These are phyloP conservation scores for Notocelia uddmanniana DNA, from an alignment of 2,888 invertebrate genomes.

Conservation along the genomic window DNA sequence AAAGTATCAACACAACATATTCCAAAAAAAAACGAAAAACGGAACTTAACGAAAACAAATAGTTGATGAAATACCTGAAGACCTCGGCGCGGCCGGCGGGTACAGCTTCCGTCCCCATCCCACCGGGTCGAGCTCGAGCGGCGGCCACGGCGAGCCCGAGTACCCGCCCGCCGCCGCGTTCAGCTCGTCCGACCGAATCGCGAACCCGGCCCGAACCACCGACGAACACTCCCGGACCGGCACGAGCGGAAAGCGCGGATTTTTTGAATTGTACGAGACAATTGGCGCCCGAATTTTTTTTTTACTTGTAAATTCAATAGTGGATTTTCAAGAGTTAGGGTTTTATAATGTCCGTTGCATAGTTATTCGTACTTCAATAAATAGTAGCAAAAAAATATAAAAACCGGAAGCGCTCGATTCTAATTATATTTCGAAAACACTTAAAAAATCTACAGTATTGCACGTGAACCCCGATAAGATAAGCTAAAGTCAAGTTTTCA, in stretches of 20 bases:
- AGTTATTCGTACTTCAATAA: constrained; percentile 6
- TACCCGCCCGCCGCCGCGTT: constrained; percentile 90
- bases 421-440: constrained; percentile 14
- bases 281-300: neutral
- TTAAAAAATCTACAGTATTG: constrained; percentile 20
- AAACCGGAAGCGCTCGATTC: neutral
- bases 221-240: constrained; percentile 68
- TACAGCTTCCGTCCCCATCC: constrained; percentile 93
- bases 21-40: too few relatives aligned
- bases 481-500: constrained; percentile 44
- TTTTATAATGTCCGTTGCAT: constrained; percentile 40
- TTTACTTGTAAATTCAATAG: neutral
- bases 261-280: constrained; percentile 11
- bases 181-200: constrained; percentile 92
- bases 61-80: constrained; percentile 74
- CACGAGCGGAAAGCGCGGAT: constrained; percentile 57
- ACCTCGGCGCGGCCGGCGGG: constrained; percentile 89
- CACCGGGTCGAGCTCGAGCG: constrained; percentile 90
- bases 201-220: constrained; percentile 78
- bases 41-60: neutral
- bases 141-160: constrained; percentile 93
- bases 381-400: neutral
- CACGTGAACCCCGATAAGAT: constrained; percentile 17
- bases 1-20: too few relatives aligned
- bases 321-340: neutral